These are phyloP conservation scores for Brachyptera risi DNA, from an alignment of 2,888 invertebrate genomes.

Conservation along the genomic window DNA sequence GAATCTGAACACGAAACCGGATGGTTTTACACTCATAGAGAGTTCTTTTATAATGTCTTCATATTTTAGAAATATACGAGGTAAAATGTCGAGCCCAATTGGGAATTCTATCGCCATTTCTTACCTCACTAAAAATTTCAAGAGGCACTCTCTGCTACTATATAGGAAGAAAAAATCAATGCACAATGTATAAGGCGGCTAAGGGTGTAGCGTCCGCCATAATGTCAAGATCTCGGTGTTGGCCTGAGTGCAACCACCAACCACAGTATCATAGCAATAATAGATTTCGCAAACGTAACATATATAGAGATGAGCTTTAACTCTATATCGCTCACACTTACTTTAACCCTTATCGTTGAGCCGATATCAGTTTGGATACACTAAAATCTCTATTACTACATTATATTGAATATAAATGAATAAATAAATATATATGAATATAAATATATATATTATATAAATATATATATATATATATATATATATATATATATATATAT, in stretches of 20 bases:
- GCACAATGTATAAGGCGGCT: not conserved
- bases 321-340: no score
- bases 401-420: no score
- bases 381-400: no score
- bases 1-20: not conserved
- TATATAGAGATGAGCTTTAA: no score
- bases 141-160: not conserved
- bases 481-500: no score
- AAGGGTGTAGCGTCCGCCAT: not conserved
- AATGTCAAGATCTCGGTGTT: not conserved
- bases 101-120: not conserved
- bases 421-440: no score
- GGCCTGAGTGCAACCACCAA: no score
- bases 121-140: slow-evolving; percentile 9
- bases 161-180: slow-evolving; percentile 1
- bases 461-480: no score
- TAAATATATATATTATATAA: no score
- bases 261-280: not conserved
- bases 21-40: not conserved
- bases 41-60: not conserved
- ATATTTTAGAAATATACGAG: not conserved
- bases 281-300: not conserved
- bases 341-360: no score
- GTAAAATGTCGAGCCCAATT: not conserved
- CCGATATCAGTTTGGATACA: no score